phyloP scores from a whole-genome alignment of 2,797 vertebrate species.

The Pipistrellus pipistrellus region DNA sequence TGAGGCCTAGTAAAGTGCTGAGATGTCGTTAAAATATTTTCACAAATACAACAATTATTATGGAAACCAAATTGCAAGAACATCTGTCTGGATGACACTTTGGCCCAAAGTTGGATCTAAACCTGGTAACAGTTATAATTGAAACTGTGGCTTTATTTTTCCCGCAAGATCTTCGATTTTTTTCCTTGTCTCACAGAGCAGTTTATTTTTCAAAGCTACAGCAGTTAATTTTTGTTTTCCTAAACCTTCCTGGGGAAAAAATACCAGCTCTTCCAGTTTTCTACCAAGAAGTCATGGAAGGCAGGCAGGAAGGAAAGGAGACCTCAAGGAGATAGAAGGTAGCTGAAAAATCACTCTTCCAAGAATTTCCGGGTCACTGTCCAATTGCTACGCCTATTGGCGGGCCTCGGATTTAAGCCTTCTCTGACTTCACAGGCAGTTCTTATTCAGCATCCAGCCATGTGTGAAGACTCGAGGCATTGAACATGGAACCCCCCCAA shows the following conservation, averaged over 20 bases:
- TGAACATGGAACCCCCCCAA: constrained; percentile 73
- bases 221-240: constrained; percentile 80
- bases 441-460: constrained; percentile 85
- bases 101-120: constrained; percentile 79
- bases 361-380: constrained; percentile 96
- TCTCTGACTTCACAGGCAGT: constrained; percentile 88
- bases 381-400: constrained; percentile 95
- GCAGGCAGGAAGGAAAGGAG: constrained; percentile 71
- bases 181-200: constrained; percentile 79
- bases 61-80: constrained; percentile 82
- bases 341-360: constrained; percentile 91
- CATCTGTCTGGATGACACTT: constrained; percentile 81
- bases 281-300: constrained; percentile 73
- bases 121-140: constrained; percentile 77
- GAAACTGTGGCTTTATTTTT: constrained; percentile 80
- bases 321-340: constrained; percentile 86
- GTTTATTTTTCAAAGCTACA: constrained; percentile 84
- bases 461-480: constrained; percentile 86
- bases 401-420: constrained; percentile 91
- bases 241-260: constrained; percentile 83
- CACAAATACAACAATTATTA: constrained; percentile 82
- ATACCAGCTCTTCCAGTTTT: constrained; percentile 84
- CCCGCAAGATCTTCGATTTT: constrained; percentile 75
- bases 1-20: constrained; percentile 80
- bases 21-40: constrained; percentile 84